phyloP scores from a whole-genome alignment of 2,888 invertebrate species.

The Barypeithes pellucidus region DNA sequence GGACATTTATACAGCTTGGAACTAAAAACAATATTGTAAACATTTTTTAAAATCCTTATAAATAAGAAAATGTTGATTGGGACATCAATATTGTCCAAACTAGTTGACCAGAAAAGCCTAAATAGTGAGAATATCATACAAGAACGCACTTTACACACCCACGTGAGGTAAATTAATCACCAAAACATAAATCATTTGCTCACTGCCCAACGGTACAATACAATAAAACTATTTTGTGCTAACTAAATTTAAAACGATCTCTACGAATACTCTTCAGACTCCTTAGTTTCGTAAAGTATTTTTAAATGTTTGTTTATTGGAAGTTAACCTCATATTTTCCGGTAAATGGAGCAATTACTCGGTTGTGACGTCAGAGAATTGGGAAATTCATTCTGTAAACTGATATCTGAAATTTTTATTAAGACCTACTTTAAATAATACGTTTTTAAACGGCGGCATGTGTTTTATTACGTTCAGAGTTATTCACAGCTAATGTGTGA shows the following conservation, averaged over 20 bases:
- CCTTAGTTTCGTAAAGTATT: background rate
- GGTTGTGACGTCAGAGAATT: constrained; percentile 7
- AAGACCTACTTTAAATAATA: constrained; percentile 11
- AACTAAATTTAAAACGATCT: constrained; percentile 7
- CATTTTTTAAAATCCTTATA: no score
- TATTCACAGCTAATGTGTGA: no score
- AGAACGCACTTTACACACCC: constrained; percentile 1
- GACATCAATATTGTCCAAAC: no score
- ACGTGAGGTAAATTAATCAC: background rate
- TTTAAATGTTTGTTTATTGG: constrained; percentile 26
- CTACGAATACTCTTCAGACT: background rate
- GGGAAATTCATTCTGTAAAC: constrained; percentile 13
- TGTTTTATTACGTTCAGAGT: background rate
- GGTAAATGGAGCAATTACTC: constrained; percentile 15
- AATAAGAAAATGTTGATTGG: no score
- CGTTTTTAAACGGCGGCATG: background rate
- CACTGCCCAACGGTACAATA: background rate
- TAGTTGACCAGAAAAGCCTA: background rate
- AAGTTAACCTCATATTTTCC: constrained; percentile 25
- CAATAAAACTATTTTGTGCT: constrained; percentile 17
- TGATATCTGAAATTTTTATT: constrained; percentile 22
- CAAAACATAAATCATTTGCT: constrained; percentile 22
- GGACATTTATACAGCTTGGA: no score
- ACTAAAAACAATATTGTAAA: no score
- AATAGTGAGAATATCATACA: constrained; percentile 1